Evolutionary conservation across 2,797 vertebrate genomes (phyloP), one percentile per base, ranked within the genome.

Genomic region (Sciurus vulgaris): DNA sequence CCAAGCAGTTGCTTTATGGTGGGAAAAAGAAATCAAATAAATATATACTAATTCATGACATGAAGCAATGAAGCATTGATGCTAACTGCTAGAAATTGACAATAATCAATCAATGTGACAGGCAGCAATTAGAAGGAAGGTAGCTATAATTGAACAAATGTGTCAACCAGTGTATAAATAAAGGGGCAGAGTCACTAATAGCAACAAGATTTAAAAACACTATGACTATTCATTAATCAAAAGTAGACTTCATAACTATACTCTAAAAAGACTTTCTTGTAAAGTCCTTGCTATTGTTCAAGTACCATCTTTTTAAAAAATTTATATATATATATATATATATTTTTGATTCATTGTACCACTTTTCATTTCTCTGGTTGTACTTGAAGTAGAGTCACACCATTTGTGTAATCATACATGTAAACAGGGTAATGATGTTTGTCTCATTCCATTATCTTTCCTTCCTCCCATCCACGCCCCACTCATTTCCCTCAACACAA

Each of bases 61-160:
- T 41, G 67, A 96, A 83, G 30, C 69, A 93, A 49, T 76, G 73
- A 92, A 76, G 63, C 67, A 81, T 74, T 84, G 70, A 79, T 96
- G 67, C 77, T 95, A 69, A 86, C 65, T 94, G 26, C 33, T 35
- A 87, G 73, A 86, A 96, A 95, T 5, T 79, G 93, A 97, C 84
- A 93, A 78, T 70, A 47, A 94, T 96, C 94, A 82, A 77, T 97
- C 96, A 95, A 56, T 28, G 35, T 96, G 96, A 86, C 94, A 92
- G 5, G 7, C 8, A 96, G 61, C 65, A 95, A 97, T 97, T 94
- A 97, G 87, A 96, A 94, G 61, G 22, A 33, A 41, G 56, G 69
- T 86, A 93, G 24, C 35, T 86, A 1, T 94, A 96, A 97, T 69
- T 90, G 84, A 96, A 73, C 77, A 91, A 96, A 91, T 79, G 5